Base-by-base conservation (phyloP, 2,888 invertebrate genomes). In the Plemyria rubiginata region DNA sequence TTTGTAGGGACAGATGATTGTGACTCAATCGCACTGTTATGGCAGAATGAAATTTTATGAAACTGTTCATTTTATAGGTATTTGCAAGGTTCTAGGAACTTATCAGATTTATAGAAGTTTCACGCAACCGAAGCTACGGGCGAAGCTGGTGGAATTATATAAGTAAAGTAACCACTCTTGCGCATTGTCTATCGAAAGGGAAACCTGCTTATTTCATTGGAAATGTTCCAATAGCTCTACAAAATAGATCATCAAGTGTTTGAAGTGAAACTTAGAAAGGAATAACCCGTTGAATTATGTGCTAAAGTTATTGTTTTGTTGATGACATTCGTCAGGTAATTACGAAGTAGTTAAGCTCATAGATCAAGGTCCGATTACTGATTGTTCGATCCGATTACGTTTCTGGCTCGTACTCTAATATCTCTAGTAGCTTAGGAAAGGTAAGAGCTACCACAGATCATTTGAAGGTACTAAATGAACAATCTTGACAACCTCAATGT, bases 181-280 rank as follows among this genome's bases (percentile, higher is more conserved):
- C 48, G 38, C 55, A 15, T 60, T 52, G 43, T 51, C 28, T 55
- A 65, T 62, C 8, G 62, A 71, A 70, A 70, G 71, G 70, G 71
- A 71, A 71, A 69, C 65, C 70, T 15, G 60, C 66, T 69, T 62
- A 68, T 70, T 71, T 65, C 57, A 62, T 63, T 68, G 67, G 64
- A 69, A 67, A 60, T 69, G 67, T 66, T 71, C 66, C 66, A 64
- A 67, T 63, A 64, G 48, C 46, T 60, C 29, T 62, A 62, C 56
- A 52, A 59, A 67, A 65, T 69, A 65, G 60, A 57, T 71, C 59
- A 38, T 46, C 16, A 22, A 32, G 41, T 60, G 46, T 3, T 54
- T 50, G 46, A 62, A 70, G 72, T 70, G 70, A 73, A 70, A 71
- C 66, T 71, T 70, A 65, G 69, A 73, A 70, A 70, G 68, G 68